Conservation (phyloP, 1,140 invertebrate species). For the Neodiprion pinetum region DNA sequence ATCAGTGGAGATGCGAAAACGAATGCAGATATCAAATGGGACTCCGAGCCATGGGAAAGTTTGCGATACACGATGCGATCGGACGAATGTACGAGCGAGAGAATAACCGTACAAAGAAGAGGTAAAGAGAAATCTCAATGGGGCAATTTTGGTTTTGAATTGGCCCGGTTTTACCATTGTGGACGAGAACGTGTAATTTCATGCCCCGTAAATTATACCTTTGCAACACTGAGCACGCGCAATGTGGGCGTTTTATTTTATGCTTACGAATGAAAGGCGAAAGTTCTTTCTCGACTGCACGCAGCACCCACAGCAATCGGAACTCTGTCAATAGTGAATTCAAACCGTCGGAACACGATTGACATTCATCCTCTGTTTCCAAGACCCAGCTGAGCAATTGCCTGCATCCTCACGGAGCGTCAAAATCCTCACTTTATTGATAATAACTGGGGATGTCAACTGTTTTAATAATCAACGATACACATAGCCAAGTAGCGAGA, state of each 20-base stretch:
- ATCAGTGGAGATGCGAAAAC: too few species aligned
- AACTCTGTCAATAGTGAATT: too few species aligned
- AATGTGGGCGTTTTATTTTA: constrained; percentile 47
- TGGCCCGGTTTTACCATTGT: constrained; percentile 49
- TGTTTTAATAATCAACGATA: too few species aligned
- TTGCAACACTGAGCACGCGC: constrained; percentile 43
- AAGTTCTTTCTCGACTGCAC: not conserved
- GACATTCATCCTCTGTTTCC: too few species aligned
- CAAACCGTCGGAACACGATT: too few species aligned
- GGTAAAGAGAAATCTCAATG: constrained; percentile 37
- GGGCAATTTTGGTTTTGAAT: constrained; percentile 51
- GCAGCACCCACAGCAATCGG: not conserved
- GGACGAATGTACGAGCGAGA: not conserved
- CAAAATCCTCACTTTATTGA: too few species aligned
- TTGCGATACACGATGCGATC: not conserved
- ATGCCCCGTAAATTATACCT: constrained; percentile 42
- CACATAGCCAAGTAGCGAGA: too few species aligned
- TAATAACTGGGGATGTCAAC: too few species aligned
- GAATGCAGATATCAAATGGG: too few species aligned
- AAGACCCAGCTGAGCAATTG: too few species aligned
- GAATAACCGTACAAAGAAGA: not conserved
- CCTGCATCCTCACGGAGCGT: too few species aligned
- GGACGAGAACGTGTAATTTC: constrained; percentile 30
- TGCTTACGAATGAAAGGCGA: constrained; percentile 1
- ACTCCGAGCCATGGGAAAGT: not conserved